A percentile compares a stretch with the other conserved stretches of the same genome.
Conservation (phyloP, 2,797 vertebrate genomes). For the Rallus crepitans region DNA sequence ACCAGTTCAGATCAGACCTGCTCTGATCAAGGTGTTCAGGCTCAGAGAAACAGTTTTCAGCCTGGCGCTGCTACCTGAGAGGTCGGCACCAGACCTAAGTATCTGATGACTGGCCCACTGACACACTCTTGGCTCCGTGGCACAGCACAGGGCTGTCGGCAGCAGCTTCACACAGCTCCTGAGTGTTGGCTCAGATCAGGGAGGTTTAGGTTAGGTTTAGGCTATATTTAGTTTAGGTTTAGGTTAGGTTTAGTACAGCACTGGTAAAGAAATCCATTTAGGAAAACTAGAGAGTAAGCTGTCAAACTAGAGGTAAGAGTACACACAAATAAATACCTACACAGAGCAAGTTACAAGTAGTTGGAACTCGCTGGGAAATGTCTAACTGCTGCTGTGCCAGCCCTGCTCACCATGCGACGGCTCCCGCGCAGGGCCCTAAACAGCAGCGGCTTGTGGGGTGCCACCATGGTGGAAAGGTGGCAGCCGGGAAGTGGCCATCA, state of each 20-base stretch:
- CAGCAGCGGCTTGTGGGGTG: not conserved
- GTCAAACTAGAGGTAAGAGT: no score
- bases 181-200: rapidly evolving
- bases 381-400: no score
- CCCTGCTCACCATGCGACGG: no score
- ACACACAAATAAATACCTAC: no score
- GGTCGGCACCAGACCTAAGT: rapidly evolving
- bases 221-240: no score
- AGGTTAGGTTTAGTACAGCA: not conserved
- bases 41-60: not conserved
- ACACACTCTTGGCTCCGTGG: rapidly evolving
- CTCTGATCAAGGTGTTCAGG: rapidly evolving
- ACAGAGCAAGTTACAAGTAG: not conserved
- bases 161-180: rapidly evolving
- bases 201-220: not conserved
- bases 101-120: rapidly evolving
- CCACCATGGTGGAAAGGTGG: rapidly evolving
- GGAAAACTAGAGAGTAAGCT: not conserved
- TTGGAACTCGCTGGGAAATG: not conserved
- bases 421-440: not conserved
- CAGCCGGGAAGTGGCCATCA: rapidly evolving
- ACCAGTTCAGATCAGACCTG: not conserved
- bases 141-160: not conserved
- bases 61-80: not conserved
- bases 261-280: not conserved